Evolutionary conservation across 2,888 invertebrate species (phyloP), one percentile per base, ranked within the genome.

Genomic region (Pristionchus japonicus): DNA sequence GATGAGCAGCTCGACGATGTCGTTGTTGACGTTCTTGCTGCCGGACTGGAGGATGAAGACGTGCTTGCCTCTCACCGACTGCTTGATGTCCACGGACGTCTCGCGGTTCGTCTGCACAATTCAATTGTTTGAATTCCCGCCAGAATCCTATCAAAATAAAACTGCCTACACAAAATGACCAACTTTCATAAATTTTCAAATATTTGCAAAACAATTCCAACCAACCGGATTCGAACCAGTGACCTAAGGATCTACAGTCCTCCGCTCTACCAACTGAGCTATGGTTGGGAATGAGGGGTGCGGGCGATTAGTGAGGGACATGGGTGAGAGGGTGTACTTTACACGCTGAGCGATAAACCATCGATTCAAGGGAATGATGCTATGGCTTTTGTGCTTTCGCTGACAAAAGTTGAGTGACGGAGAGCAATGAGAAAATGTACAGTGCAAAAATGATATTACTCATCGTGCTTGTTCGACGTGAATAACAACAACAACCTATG

Each of bases 41-140:
- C 98, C 98, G 57, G 98, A 98, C 49, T 99, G 99, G 92, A 99
- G 97, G 91, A 99, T 98, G 95, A 98, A 99, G 91, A 99, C 97
- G 95, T 99, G 98, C 95, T 98, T 98, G 89, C 98, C 98, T 92
- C 99, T 96, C 61, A 99, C 98, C 7, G 98, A 99, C 95, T 99
- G 98, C 23, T 97, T 97, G 92, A 99, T 98, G 95, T 99, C 98
- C 31, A 99, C 98, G 96, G 97, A 97, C 0, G 98, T 98, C 95
- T 99, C 99, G 95, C 87, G 87, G 37, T 87, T 87, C 80, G 87
- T 87, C 87, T 87, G 43, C 37, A n/a, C n/a, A 70, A 37, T 31
- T 52, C n/a, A 74, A 74, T 40, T 37, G 6, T 31, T 49, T 1
- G 6, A 80, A 49, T 80, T 27, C 31, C 70, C 64, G 31, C 27